phyloP scores from a whole-genome alignment of 2,888 invertebrate genomes.

The Apocheima hispidaria region DNA sequence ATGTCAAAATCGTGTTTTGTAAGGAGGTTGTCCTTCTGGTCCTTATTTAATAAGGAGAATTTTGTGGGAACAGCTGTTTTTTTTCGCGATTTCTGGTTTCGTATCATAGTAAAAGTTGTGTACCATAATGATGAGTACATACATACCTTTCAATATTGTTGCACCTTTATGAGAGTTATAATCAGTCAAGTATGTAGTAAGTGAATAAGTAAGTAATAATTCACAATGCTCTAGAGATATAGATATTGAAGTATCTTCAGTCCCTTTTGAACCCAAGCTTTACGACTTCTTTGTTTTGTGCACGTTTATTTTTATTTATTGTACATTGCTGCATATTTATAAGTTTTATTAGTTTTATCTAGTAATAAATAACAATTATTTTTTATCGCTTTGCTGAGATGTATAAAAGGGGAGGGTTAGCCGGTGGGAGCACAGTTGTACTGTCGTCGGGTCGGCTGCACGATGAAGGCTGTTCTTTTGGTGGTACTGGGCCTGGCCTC shows the following conservation, averaged over 20 bases:
- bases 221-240: slow-evolving; percentile 4
- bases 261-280: slow-evolving; percentile 7
- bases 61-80: too few relatives aligned
- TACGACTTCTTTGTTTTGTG: slow-evolving; percentile 5
- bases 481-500: slow-evolving; percentile 70
- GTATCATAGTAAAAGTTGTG: too few relatives aligned
- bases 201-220: too few relatives aligned
- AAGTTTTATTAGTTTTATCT: slow-evolving; percentile 32
- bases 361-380: slow-evolving; percentile 19
- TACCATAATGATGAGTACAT: too few relatives aligned
- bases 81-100: too few relatives aligned
- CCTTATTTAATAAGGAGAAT: too few relatives aligned
- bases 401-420: slow-evolving; percentile 59
- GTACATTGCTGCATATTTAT: slow-evolving; percentile 21
- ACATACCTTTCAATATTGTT: too few relatives aligned
- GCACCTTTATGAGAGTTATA: too few relatives aligned
- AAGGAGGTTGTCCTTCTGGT: too few relatives aligned
- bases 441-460: slow-evolving; percentile 62
- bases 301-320: neutral
- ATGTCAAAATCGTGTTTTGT: too few relatives aligned
- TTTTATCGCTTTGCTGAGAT: slow-evolving; percentile 23
- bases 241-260: neutral
- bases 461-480: slow-evolving; percentile 68
- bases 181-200: too few relatives aligned
- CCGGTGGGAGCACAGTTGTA: slow-evolving; percentile 61